Evolutionary conservation across 2,888 invertebrate genomes (phyloP).

Genomic region (Patella pellucida): DNA sequence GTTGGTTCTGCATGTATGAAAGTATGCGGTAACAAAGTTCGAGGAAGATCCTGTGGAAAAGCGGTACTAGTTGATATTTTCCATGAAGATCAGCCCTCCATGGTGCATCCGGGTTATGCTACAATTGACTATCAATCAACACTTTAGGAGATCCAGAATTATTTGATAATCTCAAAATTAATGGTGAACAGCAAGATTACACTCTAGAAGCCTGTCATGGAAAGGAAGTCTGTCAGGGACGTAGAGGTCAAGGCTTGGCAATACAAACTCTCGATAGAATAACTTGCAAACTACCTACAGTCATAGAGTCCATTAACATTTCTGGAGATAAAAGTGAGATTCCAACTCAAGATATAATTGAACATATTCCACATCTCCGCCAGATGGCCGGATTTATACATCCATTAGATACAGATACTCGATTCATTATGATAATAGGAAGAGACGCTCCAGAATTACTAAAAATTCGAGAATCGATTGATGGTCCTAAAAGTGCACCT

Average conservation of each 20-base stretch:
- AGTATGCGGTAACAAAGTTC: background rate
- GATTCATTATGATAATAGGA: background rate
- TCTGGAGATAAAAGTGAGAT: background rate
- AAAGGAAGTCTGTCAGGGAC: background rate
- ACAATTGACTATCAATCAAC: background rate
- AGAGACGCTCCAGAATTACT: conserved; percentile 6
- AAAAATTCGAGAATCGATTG: background rate
- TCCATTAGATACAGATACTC: background rate
- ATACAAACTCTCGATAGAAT: background rate
- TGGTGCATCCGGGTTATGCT: background rate
- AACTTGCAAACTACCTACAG: background rate
- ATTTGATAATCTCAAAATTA: background rate
- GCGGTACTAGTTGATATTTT: background rate
- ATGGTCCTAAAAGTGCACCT: conserved; percentile 2
- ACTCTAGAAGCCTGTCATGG: conserved; percentile 1
- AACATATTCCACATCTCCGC: background rate
- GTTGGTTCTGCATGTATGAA: background rate
- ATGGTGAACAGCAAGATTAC: background rate
- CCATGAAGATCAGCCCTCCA: background rate
- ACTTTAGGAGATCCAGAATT: background rate
- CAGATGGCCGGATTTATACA: background rate
- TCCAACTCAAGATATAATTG: background rate
- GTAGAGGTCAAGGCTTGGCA: background rate
- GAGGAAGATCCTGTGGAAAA: background rate
- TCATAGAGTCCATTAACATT: background rate